phyloP scores from a whole-genome alignment of 2,797 vertebrate genomes.

The Florisuga fusca region DNA sequence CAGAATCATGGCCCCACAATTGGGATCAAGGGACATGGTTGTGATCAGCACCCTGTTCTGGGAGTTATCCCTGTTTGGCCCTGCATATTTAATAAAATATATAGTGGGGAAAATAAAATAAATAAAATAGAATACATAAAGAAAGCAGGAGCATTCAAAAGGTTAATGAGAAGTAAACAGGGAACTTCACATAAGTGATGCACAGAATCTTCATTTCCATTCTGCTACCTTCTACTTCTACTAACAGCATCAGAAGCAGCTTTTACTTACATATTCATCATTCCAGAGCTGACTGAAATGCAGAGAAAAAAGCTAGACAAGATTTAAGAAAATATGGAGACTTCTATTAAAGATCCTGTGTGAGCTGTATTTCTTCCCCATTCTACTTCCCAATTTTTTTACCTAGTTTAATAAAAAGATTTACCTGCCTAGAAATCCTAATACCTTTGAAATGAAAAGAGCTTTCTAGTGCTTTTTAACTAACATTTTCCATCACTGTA shows the following conservation, averaged over 20 bases:
- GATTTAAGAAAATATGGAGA: conserved; percentile 47
- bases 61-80: background rate
- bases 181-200: conserved; percentile 52
- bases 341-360: background rate
- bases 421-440: background rate
- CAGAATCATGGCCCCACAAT: background rate
- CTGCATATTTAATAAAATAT: background rate
- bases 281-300: conserved; percentile 54
- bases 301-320: conserved; percentile 12
- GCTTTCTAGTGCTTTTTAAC: conserved; percentile 6
- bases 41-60: background rate
- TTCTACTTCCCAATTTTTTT: conserved; percentile 5
- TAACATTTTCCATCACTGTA: background rate
- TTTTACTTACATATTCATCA: conserved; percentile 59
- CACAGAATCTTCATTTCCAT: conserved; percentile 66
- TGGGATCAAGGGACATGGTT: background rate
- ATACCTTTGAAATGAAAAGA: conserved; percentile 14
- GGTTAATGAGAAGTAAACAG: conserved; percentile 64
- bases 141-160: background rate
- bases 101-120: background rate
- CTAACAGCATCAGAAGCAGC: conserved; percentile 52
- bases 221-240: conserved; percentile 60
- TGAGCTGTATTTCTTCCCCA: background rate
- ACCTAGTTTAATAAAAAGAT: background rate
- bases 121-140: background rate